Evolutionary conservation across 1,140 invertebrate genomes (phyloP).

Genomic region (Brachystomella parvula): DNA sequence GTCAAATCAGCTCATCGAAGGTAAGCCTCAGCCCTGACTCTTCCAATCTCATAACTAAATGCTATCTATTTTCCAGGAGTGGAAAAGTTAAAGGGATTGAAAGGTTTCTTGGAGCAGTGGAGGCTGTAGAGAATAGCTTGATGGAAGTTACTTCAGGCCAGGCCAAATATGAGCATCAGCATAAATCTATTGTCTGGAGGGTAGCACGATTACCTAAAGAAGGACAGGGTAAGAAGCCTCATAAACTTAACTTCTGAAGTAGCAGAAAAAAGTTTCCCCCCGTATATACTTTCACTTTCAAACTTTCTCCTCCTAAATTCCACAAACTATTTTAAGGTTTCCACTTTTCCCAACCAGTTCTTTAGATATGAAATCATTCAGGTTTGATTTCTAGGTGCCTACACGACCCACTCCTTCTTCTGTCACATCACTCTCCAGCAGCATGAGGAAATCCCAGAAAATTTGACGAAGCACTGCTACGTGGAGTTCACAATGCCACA

Average conservation of each 20-base stretch:
- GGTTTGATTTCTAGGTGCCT: constrained; percentile 70
- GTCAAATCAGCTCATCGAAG: constrained; percentile 90
- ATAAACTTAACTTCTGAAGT: neutral
- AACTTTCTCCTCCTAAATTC: no score
- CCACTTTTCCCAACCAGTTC: no score
- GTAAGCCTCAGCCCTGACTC: constrained; percentile 39
- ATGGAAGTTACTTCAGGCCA: constrained; percentile 97
- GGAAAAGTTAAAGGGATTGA: constrained; percentile 91
- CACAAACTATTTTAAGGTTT: no score
- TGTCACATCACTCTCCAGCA: constrained; percentile 88
- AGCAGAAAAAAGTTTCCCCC: no score
- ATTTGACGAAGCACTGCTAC: constrained; percentile 74
- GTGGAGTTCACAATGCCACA: constrained; percentile 99
- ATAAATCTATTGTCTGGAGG: constrained; percentile 94
- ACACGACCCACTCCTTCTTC: constrained; percentile 88
- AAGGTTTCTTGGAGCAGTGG: constrained; percentile 82
- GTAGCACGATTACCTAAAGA: constrained; percentile 92
- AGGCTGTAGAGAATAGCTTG: constrained; percentile 80
- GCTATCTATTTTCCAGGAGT: constrained; percentile 51
- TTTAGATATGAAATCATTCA: no score
- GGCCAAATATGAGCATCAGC: constrained; percentile 99
- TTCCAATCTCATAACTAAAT: neutral
- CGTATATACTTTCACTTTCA: no score
- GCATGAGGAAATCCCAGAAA: constrained; percentile 93
- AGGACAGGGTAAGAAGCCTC: constrained; percentile 75